Evolutionary conservation across 2,888 invertebrate species (phyloP).

Genomic region (Gnatocerus cornutus): DNA sequence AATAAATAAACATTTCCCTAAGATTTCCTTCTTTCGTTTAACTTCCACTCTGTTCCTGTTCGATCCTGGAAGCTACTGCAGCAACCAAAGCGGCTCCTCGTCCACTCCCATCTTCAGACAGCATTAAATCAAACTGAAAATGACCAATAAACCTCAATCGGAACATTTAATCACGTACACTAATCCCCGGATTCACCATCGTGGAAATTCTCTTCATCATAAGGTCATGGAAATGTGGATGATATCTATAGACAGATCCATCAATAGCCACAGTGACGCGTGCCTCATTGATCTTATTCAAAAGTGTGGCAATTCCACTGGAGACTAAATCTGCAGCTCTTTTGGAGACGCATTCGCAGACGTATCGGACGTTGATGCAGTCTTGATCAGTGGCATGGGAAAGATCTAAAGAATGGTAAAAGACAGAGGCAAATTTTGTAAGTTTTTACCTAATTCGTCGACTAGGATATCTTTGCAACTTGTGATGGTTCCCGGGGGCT

Average conservation of each 20-base stretch:
- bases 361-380: slow-evolving; percentile 92
- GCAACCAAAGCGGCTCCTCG: slow-evolving; percentile 96
- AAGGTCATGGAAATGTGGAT: slow-evolving; percentile 95
- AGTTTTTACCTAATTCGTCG: slow-evolving; percentile 83
- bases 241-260: slow-evolving; percentile 97
- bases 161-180: slow-evolving; percentile 74
- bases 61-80: slow-evolving; percentile 80
- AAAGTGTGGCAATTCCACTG: slow-evolving; percentile 89
- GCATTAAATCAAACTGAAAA: slow-evolving; percentile 91
- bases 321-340: slow-evolving; percentile 95
- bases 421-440: too few relatives aligned
- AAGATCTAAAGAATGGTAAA: slow-evolving; percentile 69
- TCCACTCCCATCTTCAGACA: slow-evolving; percentile 96
- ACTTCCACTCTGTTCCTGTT: background rate
- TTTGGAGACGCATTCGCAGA: slow-evolving; percentile 93
- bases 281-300: slow-evolving; percentile 92
- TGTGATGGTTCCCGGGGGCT: slow-evolving; percentile 83
- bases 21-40: background rate
- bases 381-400: slow-evolving; percentile 90
- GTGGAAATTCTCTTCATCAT: slow-evolving; percentile 91
- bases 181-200: slow-evolving; percentile 82
- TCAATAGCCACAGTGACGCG: slow-evolving; percentile 96
- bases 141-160: slow-evolving; percentile 43
- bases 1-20: too few relatives aligned
- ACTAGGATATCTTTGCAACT: slow-evolving; percentile 88